phyloP scores from a whole-genome alignment of 2,888 invertebrate genomes.

The Keiferia lycopersicella region DNA sequence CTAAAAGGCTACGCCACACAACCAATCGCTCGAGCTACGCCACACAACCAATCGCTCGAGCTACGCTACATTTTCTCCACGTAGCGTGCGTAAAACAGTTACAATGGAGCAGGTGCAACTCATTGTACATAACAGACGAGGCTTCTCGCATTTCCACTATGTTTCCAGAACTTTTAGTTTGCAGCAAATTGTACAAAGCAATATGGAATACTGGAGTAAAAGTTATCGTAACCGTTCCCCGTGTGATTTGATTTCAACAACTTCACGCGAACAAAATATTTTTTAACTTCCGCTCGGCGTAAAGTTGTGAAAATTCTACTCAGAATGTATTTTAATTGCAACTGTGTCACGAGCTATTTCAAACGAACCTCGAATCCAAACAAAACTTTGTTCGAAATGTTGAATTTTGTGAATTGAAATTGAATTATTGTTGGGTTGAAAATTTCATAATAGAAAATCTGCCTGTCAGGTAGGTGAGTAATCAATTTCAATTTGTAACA shows the following conservation, averaged over 20 bases:
- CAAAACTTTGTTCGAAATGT: not conserved
- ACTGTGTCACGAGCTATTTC: not conserved
- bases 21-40: too few relatives aligned
- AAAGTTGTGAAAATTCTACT: not conserved
- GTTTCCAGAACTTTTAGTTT: not conserved
- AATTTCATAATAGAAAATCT: constrained; percentile 22
- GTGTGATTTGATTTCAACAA: constrained; percentile 14
- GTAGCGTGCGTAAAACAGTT: not conserved
- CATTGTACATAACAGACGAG: not conserved
- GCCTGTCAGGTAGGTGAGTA: too few relatives aligned
- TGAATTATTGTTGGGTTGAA: not conserved
- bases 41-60: too few relatives aligned
- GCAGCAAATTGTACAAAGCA: not conserved
- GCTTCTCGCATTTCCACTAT: not conserved
- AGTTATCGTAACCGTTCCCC: not conserved
- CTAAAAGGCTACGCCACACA: too few relatives aligned
- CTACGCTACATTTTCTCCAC: too few relatives aligned
- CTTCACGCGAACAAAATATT: constrained; percentile 14
- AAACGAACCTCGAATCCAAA: constrained; percentile 7
- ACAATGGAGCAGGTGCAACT: constrained; percentile 1
- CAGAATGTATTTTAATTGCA: constrained; percentile 15
- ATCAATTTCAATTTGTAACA: not conserved
- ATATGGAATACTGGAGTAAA: not conserved
- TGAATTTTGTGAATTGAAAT: constrained; percentile 1
- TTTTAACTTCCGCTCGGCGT: not conserved